Evolutionary conservation across 2,797 vertebrate species (phyloP).

Genomic region (Enteromius anoplus): DNA sequence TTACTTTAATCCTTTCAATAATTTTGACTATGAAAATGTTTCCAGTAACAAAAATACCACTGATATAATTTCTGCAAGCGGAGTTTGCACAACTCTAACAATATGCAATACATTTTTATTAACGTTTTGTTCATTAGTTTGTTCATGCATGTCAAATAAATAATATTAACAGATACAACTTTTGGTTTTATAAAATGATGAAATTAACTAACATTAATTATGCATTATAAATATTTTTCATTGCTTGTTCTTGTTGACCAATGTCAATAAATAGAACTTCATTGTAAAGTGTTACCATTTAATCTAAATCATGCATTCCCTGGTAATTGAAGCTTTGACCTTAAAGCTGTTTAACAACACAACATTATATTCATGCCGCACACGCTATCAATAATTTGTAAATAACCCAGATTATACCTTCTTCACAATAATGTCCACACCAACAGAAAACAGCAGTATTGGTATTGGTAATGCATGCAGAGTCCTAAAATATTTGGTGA

Average conservation of each 20-base stretch:
- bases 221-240: not conserved
- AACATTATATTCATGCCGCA: not conserved
- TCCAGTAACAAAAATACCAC: not conserved
- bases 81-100: not conserved
- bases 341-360: not conserved
- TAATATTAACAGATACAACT: not conserved
- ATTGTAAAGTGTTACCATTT: not conserved
- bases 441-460: not conserved
- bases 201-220: not conserved
- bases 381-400: not conserved
- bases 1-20: not conserved
- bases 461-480: not conserved
- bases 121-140: not conserved
- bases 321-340: not conserved
- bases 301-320: not conserved
- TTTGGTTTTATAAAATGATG: not conserved
- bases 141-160: not conserved
- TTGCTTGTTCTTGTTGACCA: not conserved
- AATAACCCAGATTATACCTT: not conserved
- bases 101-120: not conserved
- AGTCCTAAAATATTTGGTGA: not conserved
- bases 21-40: not conserved
- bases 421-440: not conserved
- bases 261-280: not conserved
- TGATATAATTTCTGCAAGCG: not conserved